Evolutionary conservation across 2,113 vertebrate species (phyloP).

Genomic region (Typhlomys cinereus): DNA sequence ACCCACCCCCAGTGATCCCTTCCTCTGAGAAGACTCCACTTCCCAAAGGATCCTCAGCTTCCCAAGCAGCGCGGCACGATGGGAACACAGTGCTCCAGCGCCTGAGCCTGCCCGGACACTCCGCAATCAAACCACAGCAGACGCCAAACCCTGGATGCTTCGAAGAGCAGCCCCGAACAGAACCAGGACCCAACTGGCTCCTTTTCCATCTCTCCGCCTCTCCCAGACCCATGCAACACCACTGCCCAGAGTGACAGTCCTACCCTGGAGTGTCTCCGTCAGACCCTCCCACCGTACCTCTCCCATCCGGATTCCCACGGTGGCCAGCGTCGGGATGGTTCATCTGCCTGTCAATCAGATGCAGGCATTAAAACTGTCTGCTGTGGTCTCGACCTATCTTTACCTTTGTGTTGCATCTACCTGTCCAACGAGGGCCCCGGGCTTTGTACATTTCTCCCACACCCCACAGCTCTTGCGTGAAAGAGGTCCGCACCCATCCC

Average conservation of each 20-base stretch:
- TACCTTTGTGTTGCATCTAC: background rate
- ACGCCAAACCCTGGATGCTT: too few relatives aligned
- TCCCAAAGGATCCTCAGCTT: too few relatives aligned
- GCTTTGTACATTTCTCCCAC: too few relatives aligned
- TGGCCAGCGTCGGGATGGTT: background rate
- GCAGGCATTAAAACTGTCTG: background rate
- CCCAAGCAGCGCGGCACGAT: too few relatives aligned
- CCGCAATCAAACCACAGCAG: too few relatives aligned
- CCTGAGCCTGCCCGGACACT: too few relatives aligned
- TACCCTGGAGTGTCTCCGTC: background rate
- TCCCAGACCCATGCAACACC: background rate
- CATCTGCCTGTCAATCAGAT: background rate
- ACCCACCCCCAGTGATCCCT: too few relatives aligned
- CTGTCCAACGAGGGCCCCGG: background rate
- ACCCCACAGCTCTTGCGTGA: background rate
- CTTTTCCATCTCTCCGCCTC: background rate
- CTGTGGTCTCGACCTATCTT: background rate
- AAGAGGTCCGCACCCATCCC: background rate
- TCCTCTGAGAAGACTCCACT: too few relatives aligned
- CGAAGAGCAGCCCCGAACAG: too few relatives aligned
- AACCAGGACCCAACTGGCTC: too few relatives aligned
- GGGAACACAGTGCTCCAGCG: too few relatives aligned
- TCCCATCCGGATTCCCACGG: background rate
- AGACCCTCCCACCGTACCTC: background rate
- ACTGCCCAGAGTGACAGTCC: background rate